Conservation (phyloP, 2,888 invertebrate species). For the Toxonevra muliebris region DNA sequence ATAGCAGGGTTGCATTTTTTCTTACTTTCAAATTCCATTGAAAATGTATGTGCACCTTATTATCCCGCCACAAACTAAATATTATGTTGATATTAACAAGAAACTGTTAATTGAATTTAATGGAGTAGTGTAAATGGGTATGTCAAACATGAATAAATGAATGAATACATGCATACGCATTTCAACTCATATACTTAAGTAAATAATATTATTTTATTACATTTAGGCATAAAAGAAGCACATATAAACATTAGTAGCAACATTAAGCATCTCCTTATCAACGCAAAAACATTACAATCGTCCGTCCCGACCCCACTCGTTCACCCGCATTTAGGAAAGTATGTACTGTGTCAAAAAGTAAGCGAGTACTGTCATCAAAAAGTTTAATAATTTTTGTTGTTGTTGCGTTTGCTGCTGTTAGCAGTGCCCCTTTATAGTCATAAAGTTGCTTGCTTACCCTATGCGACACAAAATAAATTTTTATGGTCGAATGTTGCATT, state of each 20-base stretch:
- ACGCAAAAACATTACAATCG: neutral
- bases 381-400: constrained; percentile 12
- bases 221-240: too few species aligned
- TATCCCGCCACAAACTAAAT: too few species aligned
- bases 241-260: neutral
- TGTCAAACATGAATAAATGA: too few species aligned
- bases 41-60: too few species aligned
- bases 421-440: constrained; percentile 22
- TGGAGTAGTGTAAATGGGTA: too few species aligned
- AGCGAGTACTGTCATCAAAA: neutral
- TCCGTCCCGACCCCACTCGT: neutral
- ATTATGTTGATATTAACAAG: too few species aligned
- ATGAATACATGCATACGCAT: too few species aligned
- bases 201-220: too few species aligned
- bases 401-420: neutral
- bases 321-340: neutral
- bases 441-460: constrained; percentile 18
- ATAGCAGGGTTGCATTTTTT: too few species aligned
- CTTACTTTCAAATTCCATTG: too few species aligned
- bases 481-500: constrained; percentile 32
- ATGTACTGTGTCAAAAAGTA: neutral
- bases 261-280: neutral
- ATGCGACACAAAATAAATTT: constrained; percentile 35
- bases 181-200: too few species aligned
- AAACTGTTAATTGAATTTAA: too few species aligned